Evolutionary conservation across 2,113 vertebrate genomes (phyloP).

Genomic region (Hemibagrus wyckioides): DNA sequence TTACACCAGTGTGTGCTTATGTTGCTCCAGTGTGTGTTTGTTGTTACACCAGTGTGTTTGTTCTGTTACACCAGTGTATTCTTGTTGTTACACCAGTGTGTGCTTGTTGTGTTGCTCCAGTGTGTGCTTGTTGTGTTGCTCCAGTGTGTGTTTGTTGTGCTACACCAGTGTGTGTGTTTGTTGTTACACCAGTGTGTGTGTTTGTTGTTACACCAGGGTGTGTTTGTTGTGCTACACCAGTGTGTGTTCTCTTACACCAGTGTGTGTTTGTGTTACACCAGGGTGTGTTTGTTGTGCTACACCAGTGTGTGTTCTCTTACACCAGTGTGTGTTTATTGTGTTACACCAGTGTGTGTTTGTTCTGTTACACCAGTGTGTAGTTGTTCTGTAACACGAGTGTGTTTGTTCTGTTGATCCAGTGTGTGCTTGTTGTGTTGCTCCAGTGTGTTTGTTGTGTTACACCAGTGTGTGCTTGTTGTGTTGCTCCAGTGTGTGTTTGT

Average conservation of each 20-base stretch:
- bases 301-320: not conserved
- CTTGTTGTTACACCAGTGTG: not conserved
- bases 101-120: not conserved
- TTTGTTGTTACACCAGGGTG: not conserved
- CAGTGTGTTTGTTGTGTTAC: too few species aligned
- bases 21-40: too few species aligned
- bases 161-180: not conserved
- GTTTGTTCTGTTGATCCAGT: not conserved
- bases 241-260: not conserved
- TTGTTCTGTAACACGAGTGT: too few species aligned
- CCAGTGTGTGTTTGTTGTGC: too few species aligned
- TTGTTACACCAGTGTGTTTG: too few species aligned
- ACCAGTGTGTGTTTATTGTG: not conserved
- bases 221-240: not conserved
- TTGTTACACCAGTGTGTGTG: not conserved
- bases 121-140: not conserved
- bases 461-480: not conserved
- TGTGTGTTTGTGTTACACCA: not conserved
- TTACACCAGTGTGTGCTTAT: too few species aligned
- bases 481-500: not conserved
- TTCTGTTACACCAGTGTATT: not conserved
- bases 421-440: too few species aligned
- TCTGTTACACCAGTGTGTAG: too few species aligned
- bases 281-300: not conserved
- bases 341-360: too few species aligned